A percentile compares a stretch with the other conserved stretches of the same genome.
Evolutionary conservation across 2,797 vertebrate species (phyloP).

Genomic region (Leptodactylus fallax): DNA sequence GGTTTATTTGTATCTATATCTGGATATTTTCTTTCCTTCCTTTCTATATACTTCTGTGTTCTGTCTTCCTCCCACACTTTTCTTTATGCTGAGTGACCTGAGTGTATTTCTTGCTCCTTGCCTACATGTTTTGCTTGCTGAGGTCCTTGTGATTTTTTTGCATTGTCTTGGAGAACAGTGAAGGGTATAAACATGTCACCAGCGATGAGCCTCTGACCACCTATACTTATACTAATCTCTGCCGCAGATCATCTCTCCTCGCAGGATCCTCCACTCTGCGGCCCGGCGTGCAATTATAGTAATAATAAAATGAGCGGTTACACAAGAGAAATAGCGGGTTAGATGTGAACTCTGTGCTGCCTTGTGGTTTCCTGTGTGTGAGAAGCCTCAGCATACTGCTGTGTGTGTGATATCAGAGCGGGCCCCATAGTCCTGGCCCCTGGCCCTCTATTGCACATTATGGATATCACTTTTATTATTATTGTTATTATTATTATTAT

Average conservation of each 20-base stretch:
- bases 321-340: slow-evolving; percentile 45
- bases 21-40: no score
- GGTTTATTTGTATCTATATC: background rate
- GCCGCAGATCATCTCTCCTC: slow-evolving; percentile 4
- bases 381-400: background rate
- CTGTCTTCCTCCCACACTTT: background rate
- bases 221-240: slow-evolving; percentile 39
- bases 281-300: slow-evolving; percentile 42
- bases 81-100: background rate
- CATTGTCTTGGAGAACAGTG: background rate
- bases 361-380: slow-evolving; percentile 41
- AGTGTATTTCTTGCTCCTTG: background rate
- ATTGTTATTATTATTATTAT: no score
- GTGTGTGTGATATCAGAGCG: no score
- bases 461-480: no score
- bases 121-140: background rate
- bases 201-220: background rate
- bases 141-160: background rate
- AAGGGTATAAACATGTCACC: background rate
- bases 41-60: no score
- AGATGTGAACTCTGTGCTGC: slow-evolving; percentile 30
- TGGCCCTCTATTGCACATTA: no score
- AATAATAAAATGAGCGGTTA: slow-evolving; percentile 59
- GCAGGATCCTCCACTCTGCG: slow-evolving; percentile 4
- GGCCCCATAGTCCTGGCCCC: no score